phyloP scores from a whole-genome alignment of 1,140 invertebrate species.

The Leptinotarsa defecta region DNA sequence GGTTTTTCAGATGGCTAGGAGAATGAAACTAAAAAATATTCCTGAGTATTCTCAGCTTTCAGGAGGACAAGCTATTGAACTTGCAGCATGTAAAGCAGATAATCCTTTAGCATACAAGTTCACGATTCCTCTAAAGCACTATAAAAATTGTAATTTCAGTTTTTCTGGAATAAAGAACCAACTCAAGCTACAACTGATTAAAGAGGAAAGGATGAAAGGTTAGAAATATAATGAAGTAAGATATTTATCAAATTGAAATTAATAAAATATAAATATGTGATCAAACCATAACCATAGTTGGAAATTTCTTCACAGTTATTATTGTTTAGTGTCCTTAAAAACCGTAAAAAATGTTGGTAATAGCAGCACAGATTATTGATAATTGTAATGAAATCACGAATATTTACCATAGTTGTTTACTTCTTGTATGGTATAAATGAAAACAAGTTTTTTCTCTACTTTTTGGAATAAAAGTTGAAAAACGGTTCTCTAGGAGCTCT shows the following conservation, averaged over 20 bases:
- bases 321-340: too few relatives aligned
- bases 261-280: too few relatives aligned
- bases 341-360: too few relatives aligned
- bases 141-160: conserved; percentile 83
- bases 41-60: conserved; percentile 71
- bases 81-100: conserved; percentile 70
- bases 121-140: conserved; percentile 62
- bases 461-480: too few relatives aligned
- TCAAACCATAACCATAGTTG: too few relatives aligned
- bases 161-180: conserved; percentile 75
- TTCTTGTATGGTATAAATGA: too few relatives aligned
- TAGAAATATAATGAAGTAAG: conserved; percentile 22
- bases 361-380: too few relatives aligned
- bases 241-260: too few relatives aligned
- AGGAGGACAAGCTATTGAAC: conserved; percentile 87
- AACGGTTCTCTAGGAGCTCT: too few relatives aligned
- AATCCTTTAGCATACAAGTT: conserved; percentile 73
- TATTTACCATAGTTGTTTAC: too few relatives aligned
- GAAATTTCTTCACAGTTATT: conserved; percentile 23
- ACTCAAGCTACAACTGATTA: conserved; percentile 60
- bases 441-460: too few relatives aligned
- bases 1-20: conserved; percentile 71
- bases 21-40: conserved; percentile 82
- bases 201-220: conserved; percentile 66
- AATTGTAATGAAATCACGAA: too few relatives aligned